Conservation (phyloP, 2,888 invertebrate genomes). For the Azorinus chamasolen region DNA sequence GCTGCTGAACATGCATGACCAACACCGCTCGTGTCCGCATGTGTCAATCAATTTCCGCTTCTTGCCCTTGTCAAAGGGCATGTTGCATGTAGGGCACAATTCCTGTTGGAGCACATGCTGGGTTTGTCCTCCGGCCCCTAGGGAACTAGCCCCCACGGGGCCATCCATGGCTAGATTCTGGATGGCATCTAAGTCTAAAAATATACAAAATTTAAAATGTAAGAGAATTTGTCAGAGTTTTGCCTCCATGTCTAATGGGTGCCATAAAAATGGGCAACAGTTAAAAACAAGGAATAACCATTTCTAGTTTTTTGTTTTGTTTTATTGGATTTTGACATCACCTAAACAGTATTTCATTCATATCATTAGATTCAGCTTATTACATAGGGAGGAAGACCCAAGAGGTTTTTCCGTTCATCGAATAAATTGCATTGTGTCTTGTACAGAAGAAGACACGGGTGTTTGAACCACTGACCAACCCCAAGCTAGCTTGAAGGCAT, state of each 20-base stretch:
- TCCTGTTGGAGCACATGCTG: conserved; percentile 57
- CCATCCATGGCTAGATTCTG: conserved; percentile 77
- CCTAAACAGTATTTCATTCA: too few species aligned
- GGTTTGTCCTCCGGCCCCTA: conserved; percentile 29
- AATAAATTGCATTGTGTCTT: too few species aligned
- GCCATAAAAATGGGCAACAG: not conserved
- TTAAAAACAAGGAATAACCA: too few species aligned
- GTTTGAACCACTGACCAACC: too few species aligned
- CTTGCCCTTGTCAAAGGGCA: conserved; percentile 98
- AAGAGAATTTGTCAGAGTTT: not conserved
- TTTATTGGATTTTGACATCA: too few species aligned
- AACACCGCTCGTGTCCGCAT: conserved; percentile 98
- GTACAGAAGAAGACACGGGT: too few species aligned
- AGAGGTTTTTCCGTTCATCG: too few species aligned
- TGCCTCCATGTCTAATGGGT: not conserved
- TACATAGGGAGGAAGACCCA: too few species aligned
- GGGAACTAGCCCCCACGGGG: conserved; percentile 18
- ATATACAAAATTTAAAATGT: conserved; percentile 29
- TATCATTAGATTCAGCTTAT: too few species aligned
- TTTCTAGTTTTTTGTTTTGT: too few species aligned
- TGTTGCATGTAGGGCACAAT: conserved; percentile 86
- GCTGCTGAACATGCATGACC: conserved; percentile 97
- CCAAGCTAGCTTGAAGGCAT: too few species aligned
- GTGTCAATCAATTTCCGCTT: conserved; percentile 97
- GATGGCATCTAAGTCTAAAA: conserved; percentile 80